phyloP scores from a whole-genome alignment of 1,140 invertebrate genomes.

The Homarus americanus region DNA sequence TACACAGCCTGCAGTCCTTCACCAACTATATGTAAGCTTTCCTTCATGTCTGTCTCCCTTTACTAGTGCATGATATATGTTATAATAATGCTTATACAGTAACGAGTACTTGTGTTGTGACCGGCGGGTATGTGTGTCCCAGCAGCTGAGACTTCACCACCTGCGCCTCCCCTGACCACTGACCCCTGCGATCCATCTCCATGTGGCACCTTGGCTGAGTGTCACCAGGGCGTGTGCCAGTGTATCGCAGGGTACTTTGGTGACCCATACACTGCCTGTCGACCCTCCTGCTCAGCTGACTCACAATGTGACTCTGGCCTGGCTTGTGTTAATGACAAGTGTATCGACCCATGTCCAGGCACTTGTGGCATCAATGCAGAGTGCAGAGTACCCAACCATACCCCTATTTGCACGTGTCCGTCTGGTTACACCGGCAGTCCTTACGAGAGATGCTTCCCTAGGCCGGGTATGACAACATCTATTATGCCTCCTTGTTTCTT shows the following conservation, averaged over 20 bases:
- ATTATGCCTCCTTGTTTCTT: not conserved
- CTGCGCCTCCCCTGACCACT: not conserved
- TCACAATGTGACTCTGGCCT: conserved; percentile 85
- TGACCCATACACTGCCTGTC: conserved; percentile 82
- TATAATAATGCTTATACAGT: conserved; percentile 78
- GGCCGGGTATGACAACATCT: conserved; percentile 18
- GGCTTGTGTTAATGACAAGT: conserved; percentile 90
- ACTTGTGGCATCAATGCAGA: conserved; percentile 86
- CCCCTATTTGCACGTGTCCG: conserved; percentile 80
- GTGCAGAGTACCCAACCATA: conserved; percentile 87
- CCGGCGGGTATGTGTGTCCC: not conserved
- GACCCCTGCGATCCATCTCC: conserved; percentile 18
- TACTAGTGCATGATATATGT: not conserved
- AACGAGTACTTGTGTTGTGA: conserved; percentile 83
- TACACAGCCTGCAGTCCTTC: conserved; percentile 74
- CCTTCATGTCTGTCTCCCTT: not conserved
- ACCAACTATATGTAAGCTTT: conserved; percentile 37
- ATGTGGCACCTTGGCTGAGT: conserved; percentile 25
- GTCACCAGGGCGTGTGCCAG: conserved; percentile 4
- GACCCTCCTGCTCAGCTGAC: conserved; percentile 87
- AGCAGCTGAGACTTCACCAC: conserved; percentile 23
- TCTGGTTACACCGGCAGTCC: conserved; percentile 83
- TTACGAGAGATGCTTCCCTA: conserved; percentile 51
- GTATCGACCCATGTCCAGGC: conserved; percentile 85
- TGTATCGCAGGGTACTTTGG: conserved; percentile 49